These are phyloP conservation scores for Rhinichthys klamathensis DNA, from an alignment of 2,113 vertebrate genomes.

Conservation along the genomic window DNA sequence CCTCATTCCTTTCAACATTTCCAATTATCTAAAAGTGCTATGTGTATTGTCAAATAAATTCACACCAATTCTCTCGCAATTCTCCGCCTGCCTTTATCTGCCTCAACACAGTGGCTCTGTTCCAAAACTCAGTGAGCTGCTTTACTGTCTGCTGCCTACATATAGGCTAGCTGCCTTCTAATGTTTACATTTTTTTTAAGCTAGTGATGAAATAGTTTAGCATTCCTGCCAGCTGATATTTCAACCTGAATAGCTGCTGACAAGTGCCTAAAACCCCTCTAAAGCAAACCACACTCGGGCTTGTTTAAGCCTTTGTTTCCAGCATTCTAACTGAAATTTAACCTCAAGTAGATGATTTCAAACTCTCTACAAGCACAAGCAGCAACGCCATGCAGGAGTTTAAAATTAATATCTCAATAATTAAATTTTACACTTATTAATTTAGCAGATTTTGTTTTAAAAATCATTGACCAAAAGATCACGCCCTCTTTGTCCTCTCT, in stretches of 20 bases:
- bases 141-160: neutral
- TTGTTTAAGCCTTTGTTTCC: neutral
- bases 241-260: neutral
- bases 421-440: too few relatives aligned
- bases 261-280: neutral
- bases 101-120: neutral
- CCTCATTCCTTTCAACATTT: slow-evolving; percentile 63
- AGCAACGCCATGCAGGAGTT: too few relatives aligned
- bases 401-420: too few relatives aligned
- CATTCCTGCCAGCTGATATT: neutral
- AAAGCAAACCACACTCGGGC: neutral
- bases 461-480: too few relatives aligned
- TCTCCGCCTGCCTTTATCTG: slow-evolving; percentile 12
- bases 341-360: neutral
- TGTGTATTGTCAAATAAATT: slow-evolving; percentile 72
- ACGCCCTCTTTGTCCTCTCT: too few relatives aligned
- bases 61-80: neutral
- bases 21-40: slow-evolving; percentile 75
- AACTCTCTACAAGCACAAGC: too few relatives aligned
- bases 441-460: too few relatives aligned
- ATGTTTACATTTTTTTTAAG: too few relatives aligned
- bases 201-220: neutral
- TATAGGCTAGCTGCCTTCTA: neutral
- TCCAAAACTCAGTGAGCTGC: slow-evolving; percentile 1
- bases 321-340: neutral